These are phyloP conservation scores for Vanacampus margaritifer DNA, from an alignment of 2,113 vertebrate species.

Conservation along the genomic window DNA sequence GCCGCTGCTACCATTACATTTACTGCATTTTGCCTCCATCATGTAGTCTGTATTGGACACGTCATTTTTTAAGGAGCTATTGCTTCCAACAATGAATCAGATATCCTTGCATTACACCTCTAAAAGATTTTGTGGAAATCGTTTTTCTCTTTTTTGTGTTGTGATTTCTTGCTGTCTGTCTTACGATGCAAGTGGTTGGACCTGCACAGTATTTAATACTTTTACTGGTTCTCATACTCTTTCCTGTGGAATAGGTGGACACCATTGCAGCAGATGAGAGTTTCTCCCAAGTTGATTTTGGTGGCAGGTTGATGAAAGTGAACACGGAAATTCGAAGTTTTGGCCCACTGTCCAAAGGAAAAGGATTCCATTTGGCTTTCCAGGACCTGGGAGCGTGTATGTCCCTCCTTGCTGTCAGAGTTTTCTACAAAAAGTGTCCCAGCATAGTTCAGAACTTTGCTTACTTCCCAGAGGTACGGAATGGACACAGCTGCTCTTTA, in stretches of 20 bases:
- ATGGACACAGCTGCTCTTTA: not conserved
- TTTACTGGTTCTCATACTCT: not conserved
- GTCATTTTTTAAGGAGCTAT: not conserved
- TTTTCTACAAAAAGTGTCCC: conserved; percentile 98
- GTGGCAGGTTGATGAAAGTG: conserved; percentile 95
- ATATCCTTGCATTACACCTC: not conserved
- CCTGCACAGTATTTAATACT: not conserved
- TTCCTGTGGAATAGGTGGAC: conserved; percentile 65
- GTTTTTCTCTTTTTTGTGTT: not conserved
- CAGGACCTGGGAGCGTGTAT: conserved; percentile 98
- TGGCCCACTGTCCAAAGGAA: conserved; percentile 84
- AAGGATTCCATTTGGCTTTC: conserved; percentile 95
- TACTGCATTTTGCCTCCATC: not conserved
- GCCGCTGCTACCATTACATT: not conserved
- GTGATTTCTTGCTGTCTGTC: not conserved
- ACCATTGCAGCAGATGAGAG: conserved; percentile 82
- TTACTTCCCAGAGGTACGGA: conserved; percentile 82
- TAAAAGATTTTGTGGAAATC: not conserved
- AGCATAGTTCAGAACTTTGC: conserved; percentile 94
- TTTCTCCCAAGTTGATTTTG: conserved; percentile 90
- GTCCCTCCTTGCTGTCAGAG: conserved; percentile 93
- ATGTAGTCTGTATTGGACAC: not conserved
- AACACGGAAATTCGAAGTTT: conserved; percentile 98
- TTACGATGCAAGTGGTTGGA: too few species aligned
- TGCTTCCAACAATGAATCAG: not conserved